phyloP scores from a whole-genome alignment of 2,888 invertebrate species.

The Nowickia ferox region DNA sequence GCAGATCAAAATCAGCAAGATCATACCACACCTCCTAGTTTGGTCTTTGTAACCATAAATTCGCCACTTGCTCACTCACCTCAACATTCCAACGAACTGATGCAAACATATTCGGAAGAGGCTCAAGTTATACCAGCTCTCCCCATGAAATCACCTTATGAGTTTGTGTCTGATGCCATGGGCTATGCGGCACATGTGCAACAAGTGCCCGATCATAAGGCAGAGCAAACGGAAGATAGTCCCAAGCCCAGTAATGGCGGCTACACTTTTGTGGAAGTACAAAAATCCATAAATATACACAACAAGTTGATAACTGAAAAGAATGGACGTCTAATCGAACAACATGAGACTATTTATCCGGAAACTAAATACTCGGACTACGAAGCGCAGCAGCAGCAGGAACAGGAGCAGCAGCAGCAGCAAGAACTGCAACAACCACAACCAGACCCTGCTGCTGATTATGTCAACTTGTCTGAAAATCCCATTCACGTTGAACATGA shows the following conservation, averaged over 20 bases:
- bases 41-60: slow-evolving; percentile 77
- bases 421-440: slow-evolving; percentile 30
- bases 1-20: slow-evolving; percentile 20
- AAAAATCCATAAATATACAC: slow-evolving; percentile 85
- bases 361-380: slow-evolving; percentile 38
- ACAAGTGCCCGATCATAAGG: slow-evolving; percentile 63
- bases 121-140: slow-evolving; percentile 55
- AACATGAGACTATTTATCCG: slow-evolving; percentile 80
- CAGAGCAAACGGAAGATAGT: slow-evolving; percentile 75
- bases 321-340: slow-evolving; percentile 79
- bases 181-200: slow-evolving; percentile 62
- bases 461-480: slow-evolving; percentile 76
- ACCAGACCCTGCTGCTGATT: slow-evolving; percentile 63
- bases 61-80: slow-evolving; percentile 47
- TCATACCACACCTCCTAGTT: slow-evolving; percentile 68
- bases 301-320: slow-evolving; percentile 82
- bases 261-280: slow-evolving; percentile 86
- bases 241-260: slow-evolving; percentile 81
- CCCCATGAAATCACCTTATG: slow-evolving; percentile 74
- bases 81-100: not conserved
- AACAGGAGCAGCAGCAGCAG: slow-evolving; percentile 29
- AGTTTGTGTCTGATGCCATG: slow-evolving; percentile 77
- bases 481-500: slow-evolving; percentile 78
- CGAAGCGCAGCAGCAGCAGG: not conserved
- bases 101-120: slow-evolving; percentile 23